Evolutionary conservation across 2,888 invertebrate genomes (phyloP).

Genomic region (Drosophila fungiperda): DNA sequence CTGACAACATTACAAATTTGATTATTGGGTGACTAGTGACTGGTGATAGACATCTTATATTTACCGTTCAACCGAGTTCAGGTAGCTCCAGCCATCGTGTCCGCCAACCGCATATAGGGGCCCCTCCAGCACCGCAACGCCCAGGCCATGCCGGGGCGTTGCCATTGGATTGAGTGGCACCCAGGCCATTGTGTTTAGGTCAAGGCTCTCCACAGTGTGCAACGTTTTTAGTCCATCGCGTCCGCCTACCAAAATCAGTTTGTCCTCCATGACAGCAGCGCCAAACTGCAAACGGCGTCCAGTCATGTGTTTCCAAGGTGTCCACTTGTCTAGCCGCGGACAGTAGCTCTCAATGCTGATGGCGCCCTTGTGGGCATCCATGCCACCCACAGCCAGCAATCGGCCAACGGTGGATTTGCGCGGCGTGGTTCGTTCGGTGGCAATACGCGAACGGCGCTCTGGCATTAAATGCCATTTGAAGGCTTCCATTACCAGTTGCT

Average conservation of each 20-base stretch:
- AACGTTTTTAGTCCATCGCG: constrained; percentile 97
- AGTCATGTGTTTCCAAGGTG: constrained; percentile 84
- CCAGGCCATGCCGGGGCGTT: constrained; percentile 93
- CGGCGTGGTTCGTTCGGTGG: constrained; percentile 93
- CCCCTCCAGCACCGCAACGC: constrained; percentile 91
- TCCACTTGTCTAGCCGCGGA: constrained; percentile 84
- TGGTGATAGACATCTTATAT: background rate
- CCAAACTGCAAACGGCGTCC: constrained; percentile 94
- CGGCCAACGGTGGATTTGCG: constrained; percentile 96
- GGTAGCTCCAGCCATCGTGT: constrained; percentile 94
- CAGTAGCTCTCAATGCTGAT: constrained; percentile 95
- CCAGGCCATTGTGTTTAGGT: constrained; percentile 93
- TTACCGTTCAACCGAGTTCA: constrained; percentile 94
- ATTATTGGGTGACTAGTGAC: background rate
- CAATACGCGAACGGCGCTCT: constrained; percentile 91
- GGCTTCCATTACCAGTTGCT: constrained; percentile 96
- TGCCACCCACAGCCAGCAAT: constrained; percentile 95
- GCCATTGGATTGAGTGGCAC: constrained; percentile 94
- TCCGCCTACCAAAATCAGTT: constrained; percentile 95
- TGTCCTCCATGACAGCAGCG: constrained; percentile 92
- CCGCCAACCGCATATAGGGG: constrained; percentile 98
- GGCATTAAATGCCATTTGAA: constrained; percentile 96
- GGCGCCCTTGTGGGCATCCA: constrained; percentile 96
- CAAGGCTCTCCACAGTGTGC: constrained; percentile 96
- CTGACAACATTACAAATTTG: background rate